Percentiles rank a stretch among this genome's conserved stretches.
phyloP scores from a whole-genome alignment of 2,888 invertebrate species.

The Meliscaeva auricollis region DNA sequence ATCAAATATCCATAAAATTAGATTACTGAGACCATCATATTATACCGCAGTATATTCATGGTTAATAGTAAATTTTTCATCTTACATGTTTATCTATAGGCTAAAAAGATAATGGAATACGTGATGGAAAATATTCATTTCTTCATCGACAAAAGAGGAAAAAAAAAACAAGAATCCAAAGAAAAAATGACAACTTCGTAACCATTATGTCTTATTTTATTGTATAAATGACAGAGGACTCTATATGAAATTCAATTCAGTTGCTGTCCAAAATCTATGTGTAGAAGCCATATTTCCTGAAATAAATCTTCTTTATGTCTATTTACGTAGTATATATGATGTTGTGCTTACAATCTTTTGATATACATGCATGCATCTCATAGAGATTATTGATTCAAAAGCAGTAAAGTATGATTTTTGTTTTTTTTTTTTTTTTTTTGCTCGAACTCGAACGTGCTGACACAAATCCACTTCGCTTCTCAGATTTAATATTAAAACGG shows the following conservation, averaged over 20 bases:
- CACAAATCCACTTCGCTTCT: constrained; percentile 43
- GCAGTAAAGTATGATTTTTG: constrained; percentile 16
- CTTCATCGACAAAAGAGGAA: constrained; percentile 4
- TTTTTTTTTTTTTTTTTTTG: neutral
- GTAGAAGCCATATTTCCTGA: constrained; percentile 15
- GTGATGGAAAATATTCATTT: constrained; percentile 42
- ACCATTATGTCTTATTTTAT: constrained; percentile 32
- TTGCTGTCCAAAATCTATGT: neutral
- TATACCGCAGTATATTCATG: constrained; percentile 8
- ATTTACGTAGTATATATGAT: neutral
- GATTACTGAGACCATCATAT: neutral
- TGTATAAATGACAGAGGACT: neutral
- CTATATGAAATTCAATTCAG: constrained; percentile 1
- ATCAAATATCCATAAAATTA: constrained; percentile 17
- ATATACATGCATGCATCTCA: neutral
- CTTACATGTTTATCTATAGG: constrained; percentile 33
- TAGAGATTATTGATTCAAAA: neutral
- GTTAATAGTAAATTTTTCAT: constrained; percentile 12
- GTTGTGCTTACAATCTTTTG: neutral
- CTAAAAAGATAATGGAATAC: constrained; percentile 47
- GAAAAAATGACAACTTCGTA: constrained; percentile 27
- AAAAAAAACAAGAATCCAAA: neutral
- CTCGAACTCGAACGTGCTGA: constrained; percentile 37
- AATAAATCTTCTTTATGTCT: constrained; percentile 4
- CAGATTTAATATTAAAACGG: constrained; percentile 32